These are phyloP conservation scores for Stomorhina lunata DNA, from an alignment of 2,888 invertebrate genomes.

Conservation along the genomic window DNA sequence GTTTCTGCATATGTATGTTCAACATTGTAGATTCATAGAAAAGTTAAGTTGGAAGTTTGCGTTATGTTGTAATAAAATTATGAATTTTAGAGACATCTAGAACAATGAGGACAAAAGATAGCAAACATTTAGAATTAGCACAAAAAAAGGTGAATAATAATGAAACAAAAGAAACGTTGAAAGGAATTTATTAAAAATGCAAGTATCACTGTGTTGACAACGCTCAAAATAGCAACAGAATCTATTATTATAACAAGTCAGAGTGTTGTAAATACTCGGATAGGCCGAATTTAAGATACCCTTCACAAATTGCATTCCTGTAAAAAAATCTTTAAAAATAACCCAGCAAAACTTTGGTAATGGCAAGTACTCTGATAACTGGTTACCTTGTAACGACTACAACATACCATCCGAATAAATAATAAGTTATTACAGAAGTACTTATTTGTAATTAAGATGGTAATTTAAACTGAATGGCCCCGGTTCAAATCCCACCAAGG, in stretches of 20 bases:
- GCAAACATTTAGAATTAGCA: neutral
- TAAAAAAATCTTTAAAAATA: no score
- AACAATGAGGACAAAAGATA: neutral
- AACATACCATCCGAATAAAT: no score
- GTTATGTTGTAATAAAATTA: conserved; percentile 63
- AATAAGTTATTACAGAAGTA: no score
- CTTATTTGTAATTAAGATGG: no score
- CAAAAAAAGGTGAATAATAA: conserved; percentile 53
- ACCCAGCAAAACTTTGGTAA: no score
- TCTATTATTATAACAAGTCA: neutral
- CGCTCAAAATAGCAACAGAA: conserved; percentile 63
- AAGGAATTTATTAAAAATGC: conserved; percentile 75
- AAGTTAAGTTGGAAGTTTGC: conserved; percentile 40
- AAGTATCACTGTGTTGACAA: conserved; percentile 72
- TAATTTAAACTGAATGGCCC: no score
- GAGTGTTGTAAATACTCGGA: no score
- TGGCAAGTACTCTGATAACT: no score
- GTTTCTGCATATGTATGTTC: neutral
- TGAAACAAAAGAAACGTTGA: conserved; percentile 67
- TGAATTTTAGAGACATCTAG: conserved; percentile 57
- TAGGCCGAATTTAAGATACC: no score
- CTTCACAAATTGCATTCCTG: no score
- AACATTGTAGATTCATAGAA: neutral
- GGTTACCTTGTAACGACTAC: no score
- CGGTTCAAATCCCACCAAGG: no score